Evolutionary conservation across 1,140 invertebrate species (phyloP), one percentile per base, ranked within the genome.

Genomic region (Diabrotica undecimpunctata): DNA sequence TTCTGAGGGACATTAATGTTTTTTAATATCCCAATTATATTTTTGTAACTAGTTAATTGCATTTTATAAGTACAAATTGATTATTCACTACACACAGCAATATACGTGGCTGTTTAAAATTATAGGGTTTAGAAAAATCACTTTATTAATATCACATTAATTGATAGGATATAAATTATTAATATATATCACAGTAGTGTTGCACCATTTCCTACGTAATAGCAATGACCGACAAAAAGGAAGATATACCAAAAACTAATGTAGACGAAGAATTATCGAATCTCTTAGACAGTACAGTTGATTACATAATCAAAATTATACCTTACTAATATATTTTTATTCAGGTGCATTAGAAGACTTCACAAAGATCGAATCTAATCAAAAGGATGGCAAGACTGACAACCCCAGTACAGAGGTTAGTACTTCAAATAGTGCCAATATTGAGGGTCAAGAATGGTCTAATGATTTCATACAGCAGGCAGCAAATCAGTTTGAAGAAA

Each of bases 401-500:
- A 74, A 8, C 70, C 70, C 6, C 12, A 51, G 56, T 6, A 65
- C 54, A 52, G 66, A 59, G 62, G 65, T 53, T 14, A 54, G 46
- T 54, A 61, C 60, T 6, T 65, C 57, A 61, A 52, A 60, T 39
- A 13, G 9, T 8, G 36, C 41, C 12, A 6, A 12, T 25, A 68
- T 68, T 38, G 62, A 64, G 54, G 46, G 67, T 64, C 70, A 70
- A 68, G 72, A 84, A 79, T 86, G 86, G 86, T 82, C 81, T 35
- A 83, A 86, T 56, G 86, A 87, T 66, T 87, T 87, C 70, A 82
- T 87, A 8, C 83, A 84, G 65, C 82, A 86, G 72, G 84, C 85
- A 0, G 84, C 85, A 0, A 76, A 79, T 12, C 83, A 86, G 67
- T 87, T 87, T 72, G 84, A 87, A 73, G 82, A 79, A 67, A 86